Evolutionary conservation across 2,888 invertebrate genomes (phyloP).

Genomic region (Xanthia togata): DNA sequence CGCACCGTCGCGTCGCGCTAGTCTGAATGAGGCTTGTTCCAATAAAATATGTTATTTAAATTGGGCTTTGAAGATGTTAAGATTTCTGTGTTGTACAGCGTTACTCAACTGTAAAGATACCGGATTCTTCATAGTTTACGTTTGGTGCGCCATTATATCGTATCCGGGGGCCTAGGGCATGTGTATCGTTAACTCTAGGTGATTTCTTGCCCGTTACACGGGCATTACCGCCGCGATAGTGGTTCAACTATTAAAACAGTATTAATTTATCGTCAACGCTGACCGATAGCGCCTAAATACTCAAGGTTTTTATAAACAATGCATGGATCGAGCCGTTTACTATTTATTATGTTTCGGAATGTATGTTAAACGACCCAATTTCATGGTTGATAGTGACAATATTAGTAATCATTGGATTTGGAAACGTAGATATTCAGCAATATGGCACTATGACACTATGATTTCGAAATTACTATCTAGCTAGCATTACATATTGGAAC

Average conservation of each 20-base stretch:
- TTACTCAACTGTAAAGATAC: neutral
- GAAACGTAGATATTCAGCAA: conserved; percentile 22
- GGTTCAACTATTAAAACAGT: conserved; percentile 75
- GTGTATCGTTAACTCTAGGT: conserved; percentile 74
- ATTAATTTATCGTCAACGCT: conserved; percentile 76
- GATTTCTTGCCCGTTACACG: conserved; percentile 80
- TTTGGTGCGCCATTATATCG: conserved; percentile 66
- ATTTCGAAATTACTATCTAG: conserved; percentile 12
- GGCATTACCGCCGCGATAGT: conserved; percentile 74
- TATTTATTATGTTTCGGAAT: conserved; percentile 22
- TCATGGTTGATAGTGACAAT: conserved; percentile 33
- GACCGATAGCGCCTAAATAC: conserved; percentile 70
- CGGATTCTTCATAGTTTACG: neutral
- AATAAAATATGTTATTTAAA: too few relatives aligned
- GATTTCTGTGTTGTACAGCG: neutral
- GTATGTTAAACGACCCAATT: conserved; percentile 43
- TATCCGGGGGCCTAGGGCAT: conserved; percentile 54
- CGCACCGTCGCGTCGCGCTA: too few relatives aligned
- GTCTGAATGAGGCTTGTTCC: too few relatives aligned
- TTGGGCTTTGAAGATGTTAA: neutral
- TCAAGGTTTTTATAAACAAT: conserved; percentile 60
- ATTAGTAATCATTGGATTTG: conserved; percentile 39
- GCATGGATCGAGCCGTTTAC: conserved; percentile 15
- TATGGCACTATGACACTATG: neutral
- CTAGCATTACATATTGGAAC: neutral